Evolutionary conservation across 2,888 invertebrate species (phyloP), one percentile per base, ranked within the genome.

Genomic region (Drosophila buzzatii): DNA sequence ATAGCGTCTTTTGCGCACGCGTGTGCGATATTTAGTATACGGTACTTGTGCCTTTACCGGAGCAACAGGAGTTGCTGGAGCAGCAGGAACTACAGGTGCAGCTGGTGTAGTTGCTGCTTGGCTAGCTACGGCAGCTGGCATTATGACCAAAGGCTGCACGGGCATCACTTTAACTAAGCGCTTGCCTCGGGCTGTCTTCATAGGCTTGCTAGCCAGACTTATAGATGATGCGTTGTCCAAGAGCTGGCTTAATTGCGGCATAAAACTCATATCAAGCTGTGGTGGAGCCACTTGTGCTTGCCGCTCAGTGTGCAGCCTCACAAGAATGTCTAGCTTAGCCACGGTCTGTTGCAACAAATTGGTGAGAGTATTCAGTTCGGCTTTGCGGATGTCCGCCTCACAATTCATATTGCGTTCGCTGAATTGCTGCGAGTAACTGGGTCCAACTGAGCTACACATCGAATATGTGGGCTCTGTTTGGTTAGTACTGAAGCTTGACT

Each of bases 271-370:
- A 5, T 37, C 49, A 3, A 33, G 9, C 3, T 42, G 63, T 5
- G 10, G n/a, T 10, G 31, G 6, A 4, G 23, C 23, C 37, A 14
- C 1, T 14, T 47, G 27, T 2, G 14, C 47, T n/a, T 56, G 55
- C 12, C 68, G 62, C 2, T 57, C 31, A 0, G 55, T 20, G 2
- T 70, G 76, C 16, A 20, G 18, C 0, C 44, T 44, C 14, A 86
- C 20, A 7, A 49, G 83, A 8, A 16, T 51, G 49, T 86, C 82
- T 18, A 84, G 49, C 39, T 72, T 71, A 0, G 9, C 2, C 18
- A 89, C 57, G 7, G 85, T 73, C 44, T 81, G 71, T 5, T 33
- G 56, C 58, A 83, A 20, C 9, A 86, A 44, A 47, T 75, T 37
- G 8, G 74, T 67, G 5, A 53, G 53, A 0, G 14, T n/a, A 10